Percentiles rank a stretch among this genome's conserved stretches.
These are phyloP conservation scores for Sinocyclocheilus rhinocerous DNA, from an alignment of 2,113 vertebrate species.

Conservation along the genomic window DNA sequence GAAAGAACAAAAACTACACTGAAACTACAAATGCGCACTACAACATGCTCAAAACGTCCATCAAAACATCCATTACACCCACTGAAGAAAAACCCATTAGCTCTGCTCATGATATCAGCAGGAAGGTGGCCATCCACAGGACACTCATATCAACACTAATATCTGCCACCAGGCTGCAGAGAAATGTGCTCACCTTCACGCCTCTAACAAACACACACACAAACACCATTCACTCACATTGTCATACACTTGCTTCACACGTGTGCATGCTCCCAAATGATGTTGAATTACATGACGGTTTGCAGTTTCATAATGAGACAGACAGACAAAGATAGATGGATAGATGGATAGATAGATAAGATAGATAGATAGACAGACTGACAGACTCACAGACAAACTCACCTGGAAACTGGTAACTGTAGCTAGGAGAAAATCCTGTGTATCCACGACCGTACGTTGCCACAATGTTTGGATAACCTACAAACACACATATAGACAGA, in stretches of 20 bases:
- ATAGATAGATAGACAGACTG: too few relatives aligned
- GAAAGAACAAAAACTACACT: background rate
- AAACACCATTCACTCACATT: background rate
- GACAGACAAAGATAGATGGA: background rate
- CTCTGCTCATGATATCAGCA: slow-evolving; percentile 58
- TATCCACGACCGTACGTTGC: slow-evolving; percentile 98
- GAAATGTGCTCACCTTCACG: slow-evolving; percentile 31
- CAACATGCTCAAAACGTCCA: slow-evolving; percentile 68
- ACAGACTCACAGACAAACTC: slow-evolving; percentile 62
- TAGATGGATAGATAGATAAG: background rate
- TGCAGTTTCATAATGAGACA: background rate
- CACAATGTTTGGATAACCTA: slow-evolving; percentile 99
- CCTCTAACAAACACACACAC: slow-evolving; percentile 55
- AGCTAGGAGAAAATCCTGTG: slow-evolving; percentile 97
- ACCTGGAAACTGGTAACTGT: slow-evolving; percentile 99
- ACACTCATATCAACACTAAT: slow-evolving; percentile 51
- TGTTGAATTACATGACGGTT: background rate
- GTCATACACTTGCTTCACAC: background rate
- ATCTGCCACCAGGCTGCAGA: slow-evolving; percentile 32
- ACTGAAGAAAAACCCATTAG: slow-evolving; percentile 68
- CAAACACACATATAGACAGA: slow-evolving; percentile 50
- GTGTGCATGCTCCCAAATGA: background rate
- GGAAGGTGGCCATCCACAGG: slow-evolving; percentile 46
- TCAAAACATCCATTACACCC: slow-evolving; percentile 46
- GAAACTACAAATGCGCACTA: slow-evolving; percentile 18